phyloP scores from a whole-genome alignment of 2,797 vertebrate species.

The Rhinella marina region DNA sequence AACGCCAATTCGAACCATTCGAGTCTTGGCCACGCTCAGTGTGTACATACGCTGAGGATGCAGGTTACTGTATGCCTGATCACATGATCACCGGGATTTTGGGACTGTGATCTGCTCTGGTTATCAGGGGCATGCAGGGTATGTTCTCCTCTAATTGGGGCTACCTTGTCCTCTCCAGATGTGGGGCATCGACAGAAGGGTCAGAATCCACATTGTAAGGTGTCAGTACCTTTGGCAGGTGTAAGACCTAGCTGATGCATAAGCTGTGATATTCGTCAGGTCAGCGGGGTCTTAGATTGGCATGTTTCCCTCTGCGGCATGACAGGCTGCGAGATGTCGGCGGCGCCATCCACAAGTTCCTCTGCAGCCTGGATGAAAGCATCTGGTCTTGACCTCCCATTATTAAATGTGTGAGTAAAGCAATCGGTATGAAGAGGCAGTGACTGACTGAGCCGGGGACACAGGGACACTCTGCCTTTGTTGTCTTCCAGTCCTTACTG shows the following conservation, averaged over 20 bases:
- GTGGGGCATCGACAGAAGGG: background rate
- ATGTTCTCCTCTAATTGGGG: background rate
- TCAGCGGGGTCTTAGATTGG: background rate
- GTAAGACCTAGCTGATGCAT: too few species aligned
- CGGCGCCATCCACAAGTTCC: constrained; percentile 20
- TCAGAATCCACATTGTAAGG: too few species aligned
- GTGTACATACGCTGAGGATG: background rate
- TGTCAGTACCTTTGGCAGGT: too few species aligned
- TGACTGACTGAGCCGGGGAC: constrained; percentile 3
- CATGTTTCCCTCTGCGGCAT: background rate
- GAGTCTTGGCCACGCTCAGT: too few species aligned
- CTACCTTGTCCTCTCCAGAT: background rate
- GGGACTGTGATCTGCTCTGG: background rate
- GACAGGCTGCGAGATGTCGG: background rate
- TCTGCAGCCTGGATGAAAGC: constrained; percentile 31
- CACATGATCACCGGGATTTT: background rate
- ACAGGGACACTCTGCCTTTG: constrained; percentile 21
- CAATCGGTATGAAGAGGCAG: constrained; percentile 48
- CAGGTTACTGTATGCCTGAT: background rate
- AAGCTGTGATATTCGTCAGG: background rate
- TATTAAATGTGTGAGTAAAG: constrained; percentile 58
- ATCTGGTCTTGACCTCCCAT: constrained; percentile 50
- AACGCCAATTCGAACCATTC: too few species aligned
- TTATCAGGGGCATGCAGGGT: background rate
- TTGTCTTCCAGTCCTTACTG: background rate